These are phyloP conservation scores for Lypha dubia DNA, from an alignment of 2,888 invertebrate species.

Conservation along the genomic window DNA sequence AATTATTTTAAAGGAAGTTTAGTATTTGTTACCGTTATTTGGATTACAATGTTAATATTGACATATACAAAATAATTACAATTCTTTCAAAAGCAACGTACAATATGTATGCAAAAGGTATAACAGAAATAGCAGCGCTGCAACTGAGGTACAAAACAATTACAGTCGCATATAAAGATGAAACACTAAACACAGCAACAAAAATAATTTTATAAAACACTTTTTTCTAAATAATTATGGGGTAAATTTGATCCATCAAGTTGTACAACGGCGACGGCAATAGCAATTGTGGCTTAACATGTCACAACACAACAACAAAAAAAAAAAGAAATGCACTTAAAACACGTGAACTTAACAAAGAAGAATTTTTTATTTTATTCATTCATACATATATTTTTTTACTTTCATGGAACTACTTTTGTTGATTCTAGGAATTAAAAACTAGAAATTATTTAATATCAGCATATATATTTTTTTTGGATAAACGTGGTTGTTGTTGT, in stretches of 20 bases:
- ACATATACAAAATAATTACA: conserved; percentile 15
- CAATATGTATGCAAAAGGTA: no score
- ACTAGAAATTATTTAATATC: conserved; percentile 18
- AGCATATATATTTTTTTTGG: not conserved
- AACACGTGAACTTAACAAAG: not conserved
- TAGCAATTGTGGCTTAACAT: conserved; percentile 4
- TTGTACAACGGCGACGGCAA: conserved; percentile 7
- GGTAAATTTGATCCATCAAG: conserved; percentile 25
- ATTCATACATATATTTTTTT: not conserved
- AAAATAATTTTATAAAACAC: conserved; percentile 21
- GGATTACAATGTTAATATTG: conserved; percentile 32
- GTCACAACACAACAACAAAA: conserved; percentile 39
- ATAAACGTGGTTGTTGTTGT: not conserved
- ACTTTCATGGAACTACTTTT: not conserved
- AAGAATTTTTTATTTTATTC: not conserved
- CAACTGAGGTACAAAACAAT: not conserved
- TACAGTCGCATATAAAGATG: conserved; percentile 8
- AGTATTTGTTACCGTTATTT: conserved; percentile 35
- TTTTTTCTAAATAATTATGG: conserved; percentile 40
- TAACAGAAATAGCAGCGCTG: not conserved
- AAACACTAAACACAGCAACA: conserved; percentile 11
- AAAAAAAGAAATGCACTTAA: conserved; percentile 5
- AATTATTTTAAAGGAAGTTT: conserved; percentile 21
- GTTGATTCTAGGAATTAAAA: not conserved
- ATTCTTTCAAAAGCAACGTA: conserved; percentile 18